Evolutionary conservation across 2,888 invertebrate genomes (phyloP).

Genomic region (Gastrophysa polygoni): DNA sequence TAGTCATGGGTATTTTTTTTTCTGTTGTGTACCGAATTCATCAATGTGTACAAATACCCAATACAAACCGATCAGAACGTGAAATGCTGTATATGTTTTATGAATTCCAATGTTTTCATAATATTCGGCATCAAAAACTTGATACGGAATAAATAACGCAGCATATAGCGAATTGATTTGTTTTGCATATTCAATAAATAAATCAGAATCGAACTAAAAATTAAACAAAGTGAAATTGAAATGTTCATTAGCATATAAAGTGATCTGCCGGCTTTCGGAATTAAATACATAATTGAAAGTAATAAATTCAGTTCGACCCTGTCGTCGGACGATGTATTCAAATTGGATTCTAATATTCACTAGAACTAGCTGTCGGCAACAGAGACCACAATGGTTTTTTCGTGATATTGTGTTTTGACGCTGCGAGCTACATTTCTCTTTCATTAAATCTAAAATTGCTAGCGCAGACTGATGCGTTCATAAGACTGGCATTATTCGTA

Average conservation of each 20-base stretch:
- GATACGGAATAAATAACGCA: not conserved
- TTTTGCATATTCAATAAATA: slow-evolving; percentile 18
- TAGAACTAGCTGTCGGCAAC: slow-evolving; percentile 40
- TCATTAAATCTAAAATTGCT: not conserved
- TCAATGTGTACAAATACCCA: no score
- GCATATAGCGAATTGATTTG: slow-evolving; percentile 8
- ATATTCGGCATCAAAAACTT: not conserved
- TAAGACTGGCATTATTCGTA: not conserved
- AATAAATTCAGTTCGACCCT: slow-evolving; percentile 44
- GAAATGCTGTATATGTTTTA: no score
- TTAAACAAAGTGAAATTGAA: slow-evolving; percentile 26
- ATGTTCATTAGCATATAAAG: slow-evolving; percentile 44
- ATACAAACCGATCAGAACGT: no score
- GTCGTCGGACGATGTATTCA: slow-evolving; percentile 46
- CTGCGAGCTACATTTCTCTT: not conserved
- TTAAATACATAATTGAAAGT: slow-evolving; percentile 47
- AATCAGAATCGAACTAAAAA: slow-evolving; percentile 25
- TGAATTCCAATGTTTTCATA: not conserved
- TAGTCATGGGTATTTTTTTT: no score
- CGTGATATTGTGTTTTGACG: slow-evolving; percentile 23
- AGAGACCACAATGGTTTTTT: slow-evolving; percentile 32
- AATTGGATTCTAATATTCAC: slow-evolving; percentile 47
- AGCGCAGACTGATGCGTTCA: not conserved
- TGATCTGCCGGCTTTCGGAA: slow-evolving; percentile 38
- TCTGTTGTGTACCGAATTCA: no score